Conservation (phyloP, 2,113 vertebrate species). For the Pogona vitticeps region DNA sequence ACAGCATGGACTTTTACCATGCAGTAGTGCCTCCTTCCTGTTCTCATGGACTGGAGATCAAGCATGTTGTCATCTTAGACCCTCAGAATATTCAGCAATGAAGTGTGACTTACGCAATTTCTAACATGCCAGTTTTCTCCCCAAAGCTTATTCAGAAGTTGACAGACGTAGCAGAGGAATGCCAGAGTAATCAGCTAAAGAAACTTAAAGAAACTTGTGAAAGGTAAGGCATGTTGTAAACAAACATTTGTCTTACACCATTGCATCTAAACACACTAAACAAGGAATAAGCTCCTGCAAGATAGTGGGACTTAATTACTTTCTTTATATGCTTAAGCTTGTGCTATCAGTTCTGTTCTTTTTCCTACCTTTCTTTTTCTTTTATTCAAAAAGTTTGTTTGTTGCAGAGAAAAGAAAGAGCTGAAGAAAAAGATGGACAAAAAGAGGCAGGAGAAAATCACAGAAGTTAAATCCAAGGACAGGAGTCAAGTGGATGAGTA, state of each 20-base stretch:
- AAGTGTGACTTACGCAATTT: background rate
- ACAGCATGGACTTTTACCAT: background rate
- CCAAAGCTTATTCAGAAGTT: constrained; percentile 93
- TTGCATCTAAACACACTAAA: background rate
- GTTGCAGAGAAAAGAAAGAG: constrained; percentile 93
- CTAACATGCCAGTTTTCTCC: constrained; percentile 23
- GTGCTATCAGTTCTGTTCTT: background rate
- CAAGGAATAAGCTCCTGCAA: background rate
- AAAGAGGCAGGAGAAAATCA: constrained; percentile 95
- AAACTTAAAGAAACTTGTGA: constrained; percentile 94
- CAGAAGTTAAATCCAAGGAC: constrained; percentile 93
- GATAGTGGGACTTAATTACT: background rate
- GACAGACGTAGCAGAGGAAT: constrained; percentile 91
- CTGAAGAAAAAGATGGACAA: constrained; percentile 99
- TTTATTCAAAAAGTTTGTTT: constrained; percentile 20
- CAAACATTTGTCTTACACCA: background rate
- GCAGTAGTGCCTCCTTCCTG: background rate
- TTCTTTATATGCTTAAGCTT: background rate
- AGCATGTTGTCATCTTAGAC: background rate
- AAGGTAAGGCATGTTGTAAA: constrained; percentile 81
- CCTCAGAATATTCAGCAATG: background rate
- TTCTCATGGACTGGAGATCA: background rate
- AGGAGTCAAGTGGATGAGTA: constrained; percentile 96
- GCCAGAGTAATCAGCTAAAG: constrained; percentile 92
- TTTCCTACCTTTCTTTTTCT: background rate